Evolutionary conservation across 2,797 vertebrate species (phyloP).

Genomic region (Muraenolepis orangiensis): DNA sequence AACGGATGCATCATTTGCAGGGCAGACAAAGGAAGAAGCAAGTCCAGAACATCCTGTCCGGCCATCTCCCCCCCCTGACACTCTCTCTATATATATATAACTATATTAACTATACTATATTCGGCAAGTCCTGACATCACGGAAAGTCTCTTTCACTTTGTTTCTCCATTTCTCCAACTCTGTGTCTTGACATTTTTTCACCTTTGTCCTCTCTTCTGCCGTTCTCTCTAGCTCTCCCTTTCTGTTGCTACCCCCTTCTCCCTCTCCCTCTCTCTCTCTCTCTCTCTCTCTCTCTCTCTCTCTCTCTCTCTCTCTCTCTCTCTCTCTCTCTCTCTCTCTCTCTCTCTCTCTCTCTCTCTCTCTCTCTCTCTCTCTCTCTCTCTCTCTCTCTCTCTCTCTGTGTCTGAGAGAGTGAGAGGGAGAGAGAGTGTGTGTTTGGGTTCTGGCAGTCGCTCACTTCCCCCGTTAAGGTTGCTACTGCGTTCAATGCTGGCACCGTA

Average conservation of each 20-base stretch:
- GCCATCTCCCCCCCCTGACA: no score
- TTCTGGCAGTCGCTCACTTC: slow-evolving; percentile 42
- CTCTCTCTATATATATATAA: no score
- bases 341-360: no score
- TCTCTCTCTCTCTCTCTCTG: background rate
- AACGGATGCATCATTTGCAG: slow-evolving; percentile 2
- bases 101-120: no score
- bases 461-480: slow-evolving; percentile 30
- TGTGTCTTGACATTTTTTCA: background rate
- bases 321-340: no score
- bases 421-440: no score
- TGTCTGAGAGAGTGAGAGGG: no score
- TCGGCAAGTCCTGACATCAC: slow-evolving; percentile 44
- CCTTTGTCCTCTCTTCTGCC: background rate
- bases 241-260: slow-evolving; percentile 4
- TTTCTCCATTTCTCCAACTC: background rate
- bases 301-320: no score
- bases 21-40: background rate
- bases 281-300: slow-evolving; percentile 17
- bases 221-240: slow-evolving; percentile 2
- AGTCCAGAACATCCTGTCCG: slow-evolving; percentile 30
- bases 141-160: background rate
- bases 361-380: no score
- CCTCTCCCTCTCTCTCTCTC: slow-evolving; percentile 10
- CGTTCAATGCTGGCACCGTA: slow-evolving; percentile 46